These are phyloP conservation scores for Rhopalosiphum padi DNA, from an alignment of 1,140 invertebrate genomes.

Conservation along the genomic window DNA sequence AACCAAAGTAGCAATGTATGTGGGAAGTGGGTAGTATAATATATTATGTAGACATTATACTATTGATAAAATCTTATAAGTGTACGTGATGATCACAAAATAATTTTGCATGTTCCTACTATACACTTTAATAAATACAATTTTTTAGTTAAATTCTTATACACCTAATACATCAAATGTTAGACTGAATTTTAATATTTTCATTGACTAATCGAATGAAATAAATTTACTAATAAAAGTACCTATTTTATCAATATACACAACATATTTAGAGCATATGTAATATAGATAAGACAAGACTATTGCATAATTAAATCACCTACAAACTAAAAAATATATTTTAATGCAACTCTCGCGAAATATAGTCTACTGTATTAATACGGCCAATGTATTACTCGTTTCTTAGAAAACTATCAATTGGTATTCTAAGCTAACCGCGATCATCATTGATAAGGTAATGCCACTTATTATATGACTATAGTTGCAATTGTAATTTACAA, in stretches of 20 bases:
- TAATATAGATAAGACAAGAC: neutral
- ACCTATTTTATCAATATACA: neutral
- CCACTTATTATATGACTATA: neutral
- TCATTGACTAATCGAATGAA: neutral
- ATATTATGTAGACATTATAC: neutral
- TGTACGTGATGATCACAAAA: neutral
- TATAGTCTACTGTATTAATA: neutral
- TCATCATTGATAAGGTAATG: neutral
- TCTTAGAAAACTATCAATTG: neutral
- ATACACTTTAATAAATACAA: neutral
- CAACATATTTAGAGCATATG: neutral
- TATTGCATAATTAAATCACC: neutral
- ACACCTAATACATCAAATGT: neutral
- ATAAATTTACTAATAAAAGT: neutral
- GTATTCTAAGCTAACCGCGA: neutral
- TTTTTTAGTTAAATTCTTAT: neutral
- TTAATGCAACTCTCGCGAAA: neutral
- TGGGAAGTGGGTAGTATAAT: neutral
- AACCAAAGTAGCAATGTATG: neutral
- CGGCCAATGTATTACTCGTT: neutral
- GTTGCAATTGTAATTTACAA: neutral
- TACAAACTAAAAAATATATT: neutral
- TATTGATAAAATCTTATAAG: neutral
- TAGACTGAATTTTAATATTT: neutral
- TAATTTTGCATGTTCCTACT: neutral